These are phyloP conservation scores for Bombyx mori DNA, from an alignment of 1,140 invertebrate species.

Conservation along the genomic window DNA sequence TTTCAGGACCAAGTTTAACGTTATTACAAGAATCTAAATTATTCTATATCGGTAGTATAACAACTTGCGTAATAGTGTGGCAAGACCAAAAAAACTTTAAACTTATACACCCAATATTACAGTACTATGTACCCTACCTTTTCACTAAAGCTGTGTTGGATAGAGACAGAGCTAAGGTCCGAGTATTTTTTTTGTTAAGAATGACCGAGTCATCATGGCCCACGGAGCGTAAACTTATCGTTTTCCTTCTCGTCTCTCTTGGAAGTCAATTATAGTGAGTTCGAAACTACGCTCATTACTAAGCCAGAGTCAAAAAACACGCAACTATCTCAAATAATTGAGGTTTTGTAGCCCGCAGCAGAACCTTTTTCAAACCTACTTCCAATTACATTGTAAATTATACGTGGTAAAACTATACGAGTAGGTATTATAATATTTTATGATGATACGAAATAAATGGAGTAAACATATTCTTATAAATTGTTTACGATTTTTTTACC, in stretches of 20 bases:
- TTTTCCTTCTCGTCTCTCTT: constrained; percentile 40
- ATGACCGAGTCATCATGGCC: constrained; percentile 40
- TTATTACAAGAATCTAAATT: no score
- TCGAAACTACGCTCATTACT: constrained; percentile 26
- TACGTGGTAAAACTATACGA: no score
- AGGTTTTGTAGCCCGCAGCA: neutral
- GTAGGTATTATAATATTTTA: no score
- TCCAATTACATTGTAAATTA: no score
- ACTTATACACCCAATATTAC: no score
- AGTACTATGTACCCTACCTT: constrained; percentile 7
- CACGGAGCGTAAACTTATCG: constrained; percentile 21
- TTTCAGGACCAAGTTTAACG: no score
- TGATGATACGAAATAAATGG: no score
- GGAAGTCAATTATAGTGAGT: constrained; percentile 45
- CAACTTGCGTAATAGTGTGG: no score
- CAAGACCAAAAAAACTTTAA: no score
- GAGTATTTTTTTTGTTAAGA: constrained; percentile 23
- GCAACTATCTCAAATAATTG: constrained; percentile 9
- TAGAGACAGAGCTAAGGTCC: constrained; percentile 19
- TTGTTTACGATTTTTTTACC: no score
- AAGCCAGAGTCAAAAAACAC: constrained; percentile 31
- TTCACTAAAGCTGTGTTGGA: constrained; percentile 17
- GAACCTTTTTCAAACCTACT: neutral
- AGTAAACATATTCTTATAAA: no score
- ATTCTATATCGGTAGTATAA: no score